Percentiles rank a stretch among this genome's conserved stretches.
Conservation (phyloP, 37 sponge, comb jelly and placozoan genomes). For the Ianthella basta region DNA sequence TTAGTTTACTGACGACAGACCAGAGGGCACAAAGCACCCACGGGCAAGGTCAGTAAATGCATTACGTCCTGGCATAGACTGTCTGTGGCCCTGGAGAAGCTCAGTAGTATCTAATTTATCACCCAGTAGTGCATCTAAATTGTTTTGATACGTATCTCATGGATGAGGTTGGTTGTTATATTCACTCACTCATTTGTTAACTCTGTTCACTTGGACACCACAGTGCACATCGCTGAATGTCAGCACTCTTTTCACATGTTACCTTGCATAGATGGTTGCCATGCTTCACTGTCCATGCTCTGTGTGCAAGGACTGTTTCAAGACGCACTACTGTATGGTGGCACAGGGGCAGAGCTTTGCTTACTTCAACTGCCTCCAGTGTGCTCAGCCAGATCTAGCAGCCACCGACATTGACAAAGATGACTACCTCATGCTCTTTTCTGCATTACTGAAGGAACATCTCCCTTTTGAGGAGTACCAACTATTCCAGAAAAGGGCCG, state of each 20-base stretch:
- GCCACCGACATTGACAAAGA: conserved; percentile 50
- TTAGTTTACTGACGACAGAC: no score
- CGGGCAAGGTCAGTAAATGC: no score
- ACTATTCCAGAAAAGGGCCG: conserved; percentile 70
- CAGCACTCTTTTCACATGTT: no score
- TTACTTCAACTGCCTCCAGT: conserved; percentile 80
- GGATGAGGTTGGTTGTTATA: conserved; percentile 67
- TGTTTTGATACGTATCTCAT: conserved; percentile 38
- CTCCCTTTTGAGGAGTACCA: conserved; percentile 38
- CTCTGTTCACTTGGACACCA: conserved; percentile 5
- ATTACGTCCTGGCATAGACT: no score
- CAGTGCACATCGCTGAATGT: no score
- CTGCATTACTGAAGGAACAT: conserved; percentile 49
- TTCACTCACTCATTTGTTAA: background rate
- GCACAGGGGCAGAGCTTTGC: conserved; percentile 70
- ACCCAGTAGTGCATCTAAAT: no score
- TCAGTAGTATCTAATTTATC: no score
- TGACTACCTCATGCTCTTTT: conserved; percentile 53
- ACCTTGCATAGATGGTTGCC: conserved; percentile 42
- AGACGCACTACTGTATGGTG: conserved; percentile 48
- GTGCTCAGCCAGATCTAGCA: conserved; percentile 74
- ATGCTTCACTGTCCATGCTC: conserved; percentile 73
- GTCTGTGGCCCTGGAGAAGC: no score
- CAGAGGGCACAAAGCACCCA: no score
- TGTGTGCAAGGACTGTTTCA: conserved; percentile 80